A percentile compares a stretch with the other conserved stretches of the same genome.
These are phyloP conservation scores for Semicossyphus pulcher DNA, from an alignment of 2,113 vertebrate genomes.

Conservation along the genomic window DNA sequence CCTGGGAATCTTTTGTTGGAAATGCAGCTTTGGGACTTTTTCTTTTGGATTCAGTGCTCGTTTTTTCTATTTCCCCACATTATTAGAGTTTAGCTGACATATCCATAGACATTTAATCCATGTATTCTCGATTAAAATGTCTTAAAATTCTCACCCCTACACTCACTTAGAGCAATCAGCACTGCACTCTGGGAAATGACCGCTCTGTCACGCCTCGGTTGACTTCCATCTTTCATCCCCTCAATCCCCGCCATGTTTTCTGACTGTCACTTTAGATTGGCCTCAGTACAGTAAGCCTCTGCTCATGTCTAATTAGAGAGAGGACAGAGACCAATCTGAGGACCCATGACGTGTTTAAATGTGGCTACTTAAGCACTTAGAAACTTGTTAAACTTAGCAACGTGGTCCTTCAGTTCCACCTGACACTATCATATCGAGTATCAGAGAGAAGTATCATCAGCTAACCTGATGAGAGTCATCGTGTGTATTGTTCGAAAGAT, in stretches of 20 bases:
- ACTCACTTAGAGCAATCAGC: slow-evolving; percentile 39
- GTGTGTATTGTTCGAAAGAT: neutral
- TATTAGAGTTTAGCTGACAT: slow-evolving; percentile 4
- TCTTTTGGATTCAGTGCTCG: neutral
- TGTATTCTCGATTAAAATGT: slow-evolving; percentile 31
- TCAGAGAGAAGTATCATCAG: slow-evolving; percentile 32
- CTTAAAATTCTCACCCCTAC: neutral
- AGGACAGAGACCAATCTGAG: slow-evolving; percentile 49
- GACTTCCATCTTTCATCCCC: slow-evolving; percentile 69
- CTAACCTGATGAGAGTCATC: slow-evolving; percentile 27
- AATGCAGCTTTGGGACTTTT: neutral
- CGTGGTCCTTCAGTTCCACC: slow-evolving; percentile 45
- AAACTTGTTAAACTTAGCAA: slow-evolving; percentile 58
- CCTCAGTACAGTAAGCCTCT: slow-evolving; percentile 66
- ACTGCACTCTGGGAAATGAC: slow-evolving; percentile 58
- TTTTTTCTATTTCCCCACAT: slow-evolving; percentile 14
- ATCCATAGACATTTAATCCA: slow-evolving; percentile 17
- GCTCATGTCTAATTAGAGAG: slow-evolving; percentile 70
- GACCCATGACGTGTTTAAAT: slow-evolving; percentile 37
- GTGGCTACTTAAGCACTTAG: slow-evolving; percentile 54
- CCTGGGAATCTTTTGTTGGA: neutral
- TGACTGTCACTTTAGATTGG: slow-evolving; percentile 72
- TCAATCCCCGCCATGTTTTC: slow-evolving; percentile 63
- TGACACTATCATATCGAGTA: slow-evolving; percentile 53
- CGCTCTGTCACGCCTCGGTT: slow-evolving; percentile 66